Base-by-base conservation (phyloP, 2,888 invertebrate genomes). In the Oxyscelio sp. region DNA sequence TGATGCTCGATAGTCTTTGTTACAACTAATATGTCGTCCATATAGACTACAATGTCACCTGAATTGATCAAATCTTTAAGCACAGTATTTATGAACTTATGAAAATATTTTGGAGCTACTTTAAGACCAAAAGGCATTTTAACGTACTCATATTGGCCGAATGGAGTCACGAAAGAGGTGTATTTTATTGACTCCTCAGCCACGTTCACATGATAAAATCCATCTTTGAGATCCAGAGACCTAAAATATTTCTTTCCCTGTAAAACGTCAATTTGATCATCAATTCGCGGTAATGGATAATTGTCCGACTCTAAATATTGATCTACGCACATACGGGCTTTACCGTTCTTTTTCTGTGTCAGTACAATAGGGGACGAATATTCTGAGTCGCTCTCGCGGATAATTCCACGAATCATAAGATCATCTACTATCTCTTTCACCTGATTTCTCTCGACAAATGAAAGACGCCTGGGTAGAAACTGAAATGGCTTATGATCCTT, bases 111-210 rank as follows among this genome's bases (percentile, higher is more conserved):
- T 15, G 65, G 65, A 4, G 65, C 65, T 2, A 40, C 40, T 27
- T 38, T 22, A 8, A 65, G 27, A 24, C 65, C 65, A 27, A 65
- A 45, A 13, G 65, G 65, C 24, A 45, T 48, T 48, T 22, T 45
- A 9, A 24, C n/a, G 13, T 17, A 48, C n/a, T 65, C 63, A 43
- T 22, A 63, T 5, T 65, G 65, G 4, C 65, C 15, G 88, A 90
- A 34, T n/a, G 87, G 88, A 6, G 88, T 89, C 5, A 89, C 83
- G 85, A 92, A 92, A 4, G 90, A 86, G 2, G 91, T 92, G 50
- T 89, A 88, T 66, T 89, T 87, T 6, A 88, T 77, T 5, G 89
- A 90, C 9, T 85, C 71, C 78, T 88, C 83, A 0, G 85, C 82
- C 38, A 91, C 52, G n/a, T 63, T 34, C 6, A 92, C 83, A 54